phyloP scores from a whole-genome alignment of 2,113 vertebrate genomes.

The Microcebus tavaratra region DNA sequence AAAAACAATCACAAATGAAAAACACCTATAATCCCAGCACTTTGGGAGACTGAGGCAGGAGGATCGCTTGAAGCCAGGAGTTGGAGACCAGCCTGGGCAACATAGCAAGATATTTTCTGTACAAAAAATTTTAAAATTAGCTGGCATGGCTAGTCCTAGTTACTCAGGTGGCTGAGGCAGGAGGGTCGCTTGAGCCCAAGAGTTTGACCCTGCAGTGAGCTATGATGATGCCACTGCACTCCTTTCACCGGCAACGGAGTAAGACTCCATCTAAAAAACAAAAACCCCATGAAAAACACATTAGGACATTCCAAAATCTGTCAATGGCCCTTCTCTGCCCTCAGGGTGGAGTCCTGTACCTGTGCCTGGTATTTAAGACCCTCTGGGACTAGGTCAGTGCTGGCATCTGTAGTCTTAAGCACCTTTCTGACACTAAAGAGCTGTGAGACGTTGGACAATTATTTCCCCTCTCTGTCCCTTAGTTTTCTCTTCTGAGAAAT shows the following conservation, averaged over 20 bases:
- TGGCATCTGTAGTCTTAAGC: not conserved
- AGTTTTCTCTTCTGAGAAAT: conserved; percentile 2
- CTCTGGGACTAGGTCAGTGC: not conserved
- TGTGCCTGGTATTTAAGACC: not conserved
- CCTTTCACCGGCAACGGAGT: no score
- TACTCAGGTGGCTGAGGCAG: no score
- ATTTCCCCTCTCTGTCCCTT: not conserved
- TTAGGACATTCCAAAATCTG: not conserved
- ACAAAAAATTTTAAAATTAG: no score
- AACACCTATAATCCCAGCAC: not conserved
- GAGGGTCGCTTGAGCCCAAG: no score
- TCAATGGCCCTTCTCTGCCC: not conserved
- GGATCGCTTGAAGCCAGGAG: no score
- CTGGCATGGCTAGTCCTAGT: no score
- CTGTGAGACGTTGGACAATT: not conserved
- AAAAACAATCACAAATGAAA: not conserved
- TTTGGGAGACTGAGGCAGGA: no score
- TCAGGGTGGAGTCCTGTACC: not conserved
- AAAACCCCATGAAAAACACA: not conserved
- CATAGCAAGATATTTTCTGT: no score
- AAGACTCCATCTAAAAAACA: no score
- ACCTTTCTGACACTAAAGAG: not conserved
- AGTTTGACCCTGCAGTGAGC: no score
- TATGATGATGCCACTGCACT: no score
- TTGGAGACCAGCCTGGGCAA: no score